phyloP scores from a whole-genome alignment of 2,888 invertebrate species.

The Boloria euphrosyne region DNA sequence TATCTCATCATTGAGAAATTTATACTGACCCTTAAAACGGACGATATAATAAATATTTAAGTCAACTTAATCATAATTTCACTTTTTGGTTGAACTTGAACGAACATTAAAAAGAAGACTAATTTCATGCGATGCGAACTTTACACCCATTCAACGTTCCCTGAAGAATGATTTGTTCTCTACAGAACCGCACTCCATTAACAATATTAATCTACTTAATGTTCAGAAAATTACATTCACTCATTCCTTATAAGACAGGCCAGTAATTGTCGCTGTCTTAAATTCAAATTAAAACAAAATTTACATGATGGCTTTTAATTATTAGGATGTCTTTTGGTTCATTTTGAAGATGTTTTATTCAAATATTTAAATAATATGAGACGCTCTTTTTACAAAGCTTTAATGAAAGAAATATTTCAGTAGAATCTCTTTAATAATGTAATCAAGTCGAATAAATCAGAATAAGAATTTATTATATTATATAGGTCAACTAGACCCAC shows the following conservation, averaged over 20 bases:
- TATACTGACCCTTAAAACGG: too few species aligned
- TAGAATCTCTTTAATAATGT: too few species aligned
- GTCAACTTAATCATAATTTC: background rate
- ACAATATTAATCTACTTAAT: slow-evolving; percentile 52
- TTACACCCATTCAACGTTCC: slow-evolving; percentile 34
- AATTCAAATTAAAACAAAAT: slow-evolving; percentile 52
- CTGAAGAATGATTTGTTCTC: slow-evolving; percentile 46
- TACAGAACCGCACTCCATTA: slow-evolving; percentile 48
- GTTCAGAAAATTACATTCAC: slow-evolving; percentile 48
- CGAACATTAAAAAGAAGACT: background rate
- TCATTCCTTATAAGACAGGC: slow-evolving; percentile 35
- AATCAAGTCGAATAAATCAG: too few species aligned
- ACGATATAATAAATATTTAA: too few species aligned
- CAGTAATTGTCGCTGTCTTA: slow-evolving; percentile 46
- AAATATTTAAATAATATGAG: slow-evolving; percentile 28
- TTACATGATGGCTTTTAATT: slow-evolving; percentile 51
- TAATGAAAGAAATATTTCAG: background rate
- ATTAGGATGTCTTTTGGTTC: slow-evolving; percentile 41
- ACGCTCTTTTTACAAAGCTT: background rate
- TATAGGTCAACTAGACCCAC: too few species aligned
- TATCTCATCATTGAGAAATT: too few species aligned
- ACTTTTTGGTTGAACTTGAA: background rate
- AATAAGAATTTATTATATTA: background rate
- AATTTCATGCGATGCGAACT: slow-evolving; percentile 21
- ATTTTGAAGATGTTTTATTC: slow-evolving; percentile 33